A percentile compares a stretch with the other conserved stretches of the same genome.
phyloP scores from a whole-genome alignment of 2,888 invertebrate species.

The Escarpia spicata region DNA sequence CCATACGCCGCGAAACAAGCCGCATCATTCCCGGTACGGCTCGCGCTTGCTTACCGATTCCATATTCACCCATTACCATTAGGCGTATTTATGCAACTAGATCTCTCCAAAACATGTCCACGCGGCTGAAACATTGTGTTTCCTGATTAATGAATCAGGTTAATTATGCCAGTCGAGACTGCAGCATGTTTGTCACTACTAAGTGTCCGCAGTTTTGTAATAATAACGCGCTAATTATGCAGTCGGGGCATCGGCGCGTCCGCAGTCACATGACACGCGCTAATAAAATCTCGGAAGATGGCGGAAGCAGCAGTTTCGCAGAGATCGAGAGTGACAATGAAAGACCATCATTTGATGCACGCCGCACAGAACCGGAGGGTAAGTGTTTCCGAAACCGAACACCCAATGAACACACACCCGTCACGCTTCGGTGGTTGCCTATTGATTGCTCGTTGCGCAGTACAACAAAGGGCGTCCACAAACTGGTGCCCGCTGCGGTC shows the following conservation, averaged over 20 bases:
- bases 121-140: background rate
- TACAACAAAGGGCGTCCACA: slow-evolving; percentile 1
- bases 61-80: background rate
- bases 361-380: background rate
- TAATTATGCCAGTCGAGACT: background rate
- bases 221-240: slow-evolving; percentile 13
- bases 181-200: background rate
- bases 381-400: background rate
- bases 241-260: background rate
- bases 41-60: background rate
- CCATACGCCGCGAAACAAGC: background rate
- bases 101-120: background rate
- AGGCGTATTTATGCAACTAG: background rate
- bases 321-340: background rate
- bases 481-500: slow-evolving; percentile 7
- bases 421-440: background rate
- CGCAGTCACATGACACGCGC: background rate
- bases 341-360: background rate
- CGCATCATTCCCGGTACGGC: background rate
- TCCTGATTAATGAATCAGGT: background rate
- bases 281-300: background rate
- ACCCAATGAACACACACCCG: background rate
- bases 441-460: background rate
- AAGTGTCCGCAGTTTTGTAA: background rate
- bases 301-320: slow-evolving; percentile 16